phyloP scores from a whole-genome alignment of 2,888 invertebrate genomes.

The Mylabris sibirica region DNA sequence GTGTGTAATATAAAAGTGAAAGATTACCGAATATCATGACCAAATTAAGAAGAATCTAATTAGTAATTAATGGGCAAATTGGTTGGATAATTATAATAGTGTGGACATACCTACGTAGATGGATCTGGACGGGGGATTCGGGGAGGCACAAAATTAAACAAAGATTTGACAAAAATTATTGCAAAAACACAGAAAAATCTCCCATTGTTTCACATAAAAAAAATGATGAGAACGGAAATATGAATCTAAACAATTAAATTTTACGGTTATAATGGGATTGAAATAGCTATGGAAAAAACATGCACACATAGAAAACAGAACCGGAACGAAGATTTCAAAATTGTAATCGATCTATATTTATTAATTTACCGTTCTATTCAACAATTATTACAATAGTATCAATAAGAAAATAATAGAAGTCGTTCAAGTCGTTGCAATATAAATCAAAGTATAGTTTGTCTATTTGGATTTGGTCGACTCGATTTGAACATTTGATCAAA shows the following conservation, averaged over 20 bases:
- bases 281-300: too few relatives aligned
- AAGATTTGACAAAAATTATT: not conserved
- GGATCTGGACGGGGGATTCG: too few relatives aligned
- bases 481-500: too few relatives aligned
- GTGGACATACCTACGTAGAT: too few relatives aligned
- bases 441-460: not conserved
- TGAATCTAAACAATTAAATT: conserved; percentile 6
- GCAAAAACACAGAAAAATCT: not conserved
- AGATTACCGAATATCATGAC: not conserved
- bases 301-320: not conserved
- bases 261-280: conserved; percentile 9
- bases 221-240: not conserved
- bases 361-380: conserved; percentile 2
- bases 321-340: not conserved
- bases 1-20: not conserved
- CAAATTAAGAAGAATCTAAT: too few relatives aligned
- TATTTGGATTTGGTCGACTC: not conserved
- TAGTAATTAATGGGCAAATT: too few relatives aligned
- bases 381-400: conserved; percentile 7
- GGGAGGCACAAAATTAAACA: not conserved
- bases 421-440: not conserved
- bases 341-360: conserved; percentile 8
- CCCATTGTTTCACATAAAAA: not conserved
- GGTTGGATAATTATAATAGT: too few relatives aligned
- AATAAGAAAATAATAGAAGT: not conserved